Conservation (phyloP, 2,888 invertebrate species). For the Eristalinus sepulchralis region DNA sequence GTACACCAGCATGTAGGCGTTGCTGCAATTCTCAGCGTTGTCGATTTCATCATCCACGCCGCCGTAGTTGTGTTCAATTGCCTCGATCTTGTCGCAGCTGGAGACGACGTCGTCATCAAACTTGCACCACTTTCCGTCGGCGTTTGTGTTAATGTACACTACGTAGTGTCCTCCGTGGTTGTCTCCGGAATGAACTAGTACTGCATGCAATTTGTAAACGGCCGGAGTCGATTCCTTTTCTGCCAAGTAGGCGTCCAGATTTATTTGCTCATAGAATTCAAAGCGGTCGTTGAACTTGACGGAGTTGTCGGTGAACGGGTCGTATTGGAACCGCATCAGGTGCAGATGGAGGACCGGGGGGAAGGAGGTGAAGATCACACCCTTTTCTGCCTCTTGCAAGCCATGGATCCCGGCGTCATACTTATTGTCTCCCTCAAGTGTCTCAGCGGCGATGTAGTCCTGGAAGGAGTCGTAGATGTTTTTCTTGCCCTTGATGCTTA, state of each 20-base stretch:
- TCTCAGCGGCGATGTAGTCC: conserved; percentile 95
- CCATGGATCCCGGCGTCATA: conserved; percentile 98
- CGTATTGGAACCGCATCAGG: conserved; percentile 98
- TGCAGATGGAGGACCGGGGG: conserved; percentile 98
- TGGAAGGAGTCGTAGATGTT: conserved; percentile 96
- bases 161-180: conserved; percentile 99
- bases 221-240: conserved; percentile 89
- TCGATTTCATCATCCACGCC: conserved; percentile 94
- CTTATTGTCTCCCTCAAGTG: conserved; percentile 97
- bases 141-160: conserved; percentile 97
- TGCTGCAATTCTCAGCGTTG: conserved; percentile 96
- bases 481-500: conserved; percentile 98
- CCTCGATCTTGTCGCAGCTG: conserved; percentile 94
- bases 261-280: conserved; percentile 96
- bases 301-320: conserved; percentile 95
- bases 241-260: conserved; percentile 91
- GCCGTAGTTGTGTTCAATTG: conserved; percentile 97
- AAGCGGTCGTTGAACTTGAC: conserved; percentile 96
- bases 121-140: conserved; percentile 93
- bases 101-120: conserved; percentile 99
- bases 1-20: conserved; percentile 99
- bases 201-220: conserved; percentile 95
- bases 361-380: conserved; percentile 95
- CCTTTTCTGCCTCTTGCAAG: conserved; percentile 97
- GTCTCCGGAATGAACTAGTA: conserved; percentile 98